These are phyloP conservation scores for Toxonevra muliebris DNA, from an alignment of 2,888 invertebrate species.

Conservation along the genomic window DNA sequence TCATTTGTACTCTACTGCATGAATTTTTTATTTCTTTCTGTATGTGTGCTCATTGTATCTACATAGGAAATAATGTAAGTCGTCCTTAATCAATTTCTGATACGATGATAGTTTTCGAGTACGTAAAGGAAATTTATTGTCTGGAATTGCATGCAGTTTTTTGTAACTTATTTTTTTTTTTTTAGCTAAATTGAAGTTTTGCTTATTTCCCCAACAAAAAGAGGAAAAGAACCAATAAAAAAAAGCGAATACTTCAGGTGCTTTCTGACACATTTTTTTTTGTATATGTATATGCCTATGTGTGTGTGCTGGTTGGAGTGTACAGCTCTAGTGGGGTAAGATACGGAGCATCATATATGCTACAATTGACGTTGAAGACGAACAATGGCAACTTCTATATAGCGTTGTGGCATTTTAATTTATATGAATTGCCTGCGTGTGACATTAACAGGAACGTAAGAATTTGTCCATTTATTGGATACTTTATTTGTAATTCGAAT, in stretches of 20 bases:
- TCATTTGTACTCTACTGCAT: too few species aligned
- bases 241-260: constrained; percentile 47
- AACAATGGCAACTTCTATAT: not conserved
- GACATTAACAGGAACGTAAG: constrained; percentile 49
- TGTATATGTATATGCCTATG: too few species aligned
- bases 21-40: too few species aligned
- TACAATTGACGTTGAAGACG: not conserved
- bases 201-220: not conserved
- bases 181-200: too few species aligned
- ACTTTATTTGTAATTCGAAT: constrained; percentile 12
- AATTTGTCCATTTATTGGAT: constrained; percentile 1
- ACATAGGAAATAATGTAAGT: too few species aligned
- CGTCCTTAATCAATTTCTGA: constrained; percentile 45
- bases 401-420: constrained; percentile 46
- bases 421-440: constrained; percentile 57
- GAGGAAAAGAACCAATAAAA: too few species aligned
- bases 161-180: too few species aligned
- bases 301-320: not conserved
- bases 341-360: too few species aligned
- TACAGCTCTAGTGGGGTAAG: too few species aligned
- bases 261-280: constrained; percentile 29
- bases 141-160: too few species aligned
- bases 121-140: too few species aligned
- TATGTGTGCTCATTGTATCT: too few species aligned
- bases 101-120: constrained; percentile 13